These are phyloP conservation scores for Podarcis lilfordi DNA, from an alignment of 2,797 vertebrate species.

Conservation along the genomic window DNA sequence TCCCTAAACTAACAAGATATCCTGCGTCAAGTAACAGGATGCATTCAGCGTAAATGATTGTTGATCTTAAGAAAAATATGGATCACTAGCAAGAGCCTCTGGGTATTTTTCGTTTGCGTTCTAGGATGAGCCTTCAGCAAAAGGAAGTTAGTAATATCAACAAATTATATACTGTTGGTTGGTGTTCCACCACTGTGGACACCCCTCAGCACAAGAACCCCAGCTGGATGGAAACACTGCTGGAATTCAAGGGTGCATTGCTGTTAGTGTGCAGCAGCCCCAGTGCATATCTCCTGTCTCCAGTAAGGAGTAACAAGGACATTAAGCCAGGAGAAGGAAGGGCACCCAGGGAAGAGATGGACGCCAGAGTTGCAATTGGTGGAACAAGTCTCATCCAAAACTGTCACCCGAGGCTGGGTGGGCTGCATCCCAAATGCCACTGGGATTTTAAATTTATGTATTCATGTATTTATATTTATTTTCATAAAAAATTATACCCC, in stretches of 20 bases:
- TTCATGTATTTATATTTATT: too few relatives aligned
- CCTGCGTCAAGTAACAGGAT: not conserved
- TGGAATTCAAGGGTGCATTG: not conserved
- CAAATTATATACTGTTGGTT: not conserved
- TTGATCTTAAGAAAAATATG: slow-evolving; percentile 6
- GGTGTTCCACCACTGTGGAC: not conserved
- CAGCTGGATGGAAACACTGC: not conserved
- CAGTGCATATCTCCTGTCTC: not conserved
- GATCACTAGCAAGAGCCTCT: not conserved
- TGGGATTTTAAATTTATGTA: too few relatives aligned
- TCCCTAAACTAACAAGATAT: slow-evolving; percentile 36
- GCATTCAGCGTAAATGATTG: slow-evolving; percentile 25
- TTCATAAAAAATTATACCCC: too few relatives aligned
- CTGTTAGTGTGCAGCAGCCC: too few relatives aligned
- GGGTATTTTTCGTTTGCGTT: not conserved
- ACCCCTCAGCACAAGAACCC: too few relatives aligned
- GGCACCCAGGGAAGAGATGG: not conserved
- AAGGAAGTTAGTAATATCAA: not conserved
- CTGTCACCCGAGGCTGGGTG: not conserved
- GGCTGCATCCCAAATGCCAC: not conserved
- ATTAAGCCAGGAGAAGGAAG: not conserved
- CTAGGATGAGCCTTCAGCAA: not conserved
- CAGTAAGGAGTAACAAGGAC: not conserved
- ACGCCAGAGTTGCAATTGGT: not conserved
- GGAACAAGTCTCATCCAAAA: not conserved